Percentiles rank a stretch among this genome's conserved stretches.
phyloP scores from a whole-genome alignment of 2,888 invertebrate species.

The Pecten maximus region DNA sequence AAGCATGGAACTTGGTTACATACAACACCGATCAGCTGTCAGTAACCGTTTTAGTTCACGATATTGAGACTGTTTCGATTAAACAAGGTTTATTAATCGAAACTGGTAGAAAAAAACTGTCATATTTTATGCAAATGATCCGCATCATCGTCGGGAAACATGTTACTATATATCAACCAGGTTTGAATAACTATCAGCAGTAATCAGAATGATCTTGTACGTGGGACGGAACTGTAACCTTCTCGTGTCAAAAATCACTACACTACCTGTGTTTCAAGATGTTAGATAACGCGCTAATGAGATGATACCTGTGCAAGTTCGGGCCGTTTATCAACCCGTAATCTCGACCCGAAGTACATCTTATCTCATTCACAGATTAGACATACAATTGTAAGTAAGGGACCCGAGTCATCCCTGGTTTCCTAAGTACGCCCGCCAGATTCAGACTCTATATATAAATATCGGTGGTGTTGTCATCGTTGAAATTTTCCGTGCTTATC shows the following conservation, averaged over 20 bases:
- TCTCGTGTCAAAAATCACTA: constrained; percentile 6
- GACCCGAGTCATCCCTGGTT: neutral
- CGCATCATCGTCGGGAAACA: no score
- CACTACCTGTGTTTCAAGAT: constrained; percentile 32
- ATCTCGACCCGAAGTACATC: neutral
- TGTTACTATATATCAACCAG: neutral
- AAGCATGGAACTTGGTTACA: neutral
- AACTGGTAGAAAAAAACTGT: no score
- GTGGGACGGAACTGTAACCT: neutral
- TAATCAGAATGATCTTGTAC: neutral
- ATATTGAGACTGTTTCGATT: no score
- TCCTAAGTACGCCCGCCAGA: neutral
- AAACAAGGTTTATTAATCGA: no score
- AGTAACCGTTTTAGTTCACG: no score
- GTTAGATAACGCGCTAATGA: neutral
- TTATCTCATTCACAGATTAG: constrained; percentile 27
- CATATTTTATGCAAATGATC: no score
- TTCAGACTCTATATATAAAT: neutral
- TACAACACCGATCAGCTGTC: no score
- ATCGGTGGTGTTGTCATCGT: neutral
- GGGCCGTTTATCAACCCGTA: constrained; percentile 6
- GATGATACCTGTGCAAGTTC: neutral
- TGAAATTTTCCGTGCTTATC: neutral
- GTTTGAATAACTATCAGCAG: neutral
- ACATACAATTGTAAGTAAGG: neutral